A percentile compares a stretch with the other conserved stretches of the same genome.
phyloP scores from a whole-genome alignment of 1,140 invertebrate genomes.

The Brachionus rotundiformis region DNA sequence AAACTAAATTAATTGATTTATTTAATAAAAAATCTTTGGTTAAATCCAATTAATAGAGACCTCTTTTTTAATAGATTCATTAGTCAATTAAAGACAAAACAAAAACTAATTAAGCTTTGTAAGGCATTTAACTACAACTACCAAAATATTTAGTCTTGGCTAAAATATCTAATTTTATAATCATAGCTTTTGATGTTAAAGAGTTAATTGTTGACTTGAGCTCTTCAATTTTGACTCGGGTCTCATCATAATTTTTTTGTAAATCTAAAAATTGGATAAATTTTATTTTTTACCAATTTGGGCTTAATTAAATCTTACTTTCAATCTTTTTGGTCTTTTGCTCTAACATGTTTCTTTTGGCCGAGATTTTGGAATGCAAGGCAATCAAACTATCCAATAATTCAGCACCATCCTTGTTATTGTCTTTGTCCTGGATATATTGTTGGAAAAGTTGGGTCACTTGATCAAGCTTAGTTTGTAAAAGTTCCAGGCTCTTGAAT shows the following conservation, averaged over 20 bases:
- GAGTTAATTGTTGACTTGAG: slow-evolving; percentile 36
- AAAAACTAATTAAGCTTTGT: not conserved
- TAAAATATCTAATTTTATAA: slow-evolving; percentile 36
- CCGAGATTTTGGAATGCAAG: slow-evolving; percentile 30
- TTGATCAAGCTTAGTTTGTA: slow-evolving; percentile 35
- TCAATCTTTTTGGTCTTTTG: slow-evolving; percentile 27
- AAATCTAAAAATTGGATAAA: slow-evolving; percentile 5
- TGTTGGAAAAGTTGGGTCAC: slow-evolving; percentile 20
- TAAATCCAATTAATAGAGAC: not conserved
- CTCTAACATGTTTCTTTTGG: slow-evolving; percentile 34
- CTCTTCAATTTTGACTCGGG: not conserved
- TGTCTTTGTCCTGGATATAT: slow-evolving; percentile 41
- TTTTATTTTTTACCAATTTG: not conserved
- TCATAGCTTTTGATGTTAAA: slow-evolving; percentile 33
- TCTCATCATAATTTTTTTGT: slow-evolving; percentile 33
- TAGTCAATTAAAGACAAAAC: not conserved
- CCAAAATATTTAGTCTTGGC: slow-evolving; percentile 42
- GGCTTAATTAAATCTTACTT: slow-evolving; percentile 17
- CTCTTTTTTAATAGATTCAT: not conserved
- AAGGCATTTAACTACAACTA: slow-evolving; percentile 47
- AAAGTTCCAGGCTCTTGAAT: slow-evolving; percentile 24
- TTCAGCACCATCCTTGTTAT: slow-evolving; percentile 43
- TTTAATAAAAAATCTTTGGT: not conserved
- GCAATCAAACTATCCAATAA: slow-evolving; percentile 30
- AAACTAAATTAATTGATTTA: slow-evolving; percentile 18